phyloP scores from a whole-genome alignment of 2,113 vertebrate genomes.

The Ivindomyrus marchei region DNA sequence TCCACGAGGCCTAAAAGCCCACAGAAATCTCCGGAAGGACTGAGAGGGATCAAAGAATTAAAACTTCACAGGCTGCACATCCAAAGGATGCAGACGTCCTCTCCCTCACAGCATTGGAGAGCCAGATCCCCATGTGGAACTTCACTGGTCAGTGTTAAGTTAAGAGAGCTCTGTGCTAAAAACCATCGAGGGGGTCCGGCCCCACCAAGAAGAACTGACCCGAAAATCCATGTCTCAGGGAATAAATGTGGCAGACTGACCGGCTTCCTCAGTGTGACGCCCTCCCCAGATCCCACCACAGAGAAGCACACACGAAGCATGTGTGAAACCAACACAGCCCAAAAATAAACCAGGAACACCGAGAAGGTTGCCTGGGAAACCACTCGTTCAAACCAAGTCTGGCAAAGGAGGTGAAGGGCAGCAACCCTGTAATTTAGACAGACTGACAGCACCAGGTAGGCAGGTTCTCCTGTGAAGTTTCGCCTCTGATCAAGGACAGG shows the following conservation, averaged over 20 bases:
- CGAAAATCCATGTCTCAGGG: background rate
- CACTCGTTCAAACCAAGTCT: background rate
- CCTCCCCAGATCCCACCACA: background rate
- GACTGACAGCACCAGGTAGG: constrained; percentile 19
- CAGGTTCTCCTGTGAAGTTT: constrained; percentile 27
- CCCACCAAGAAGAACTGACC: background rate
- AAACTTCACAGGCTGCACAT: constrained; percentile 56
- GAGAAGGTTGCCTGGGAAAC: background rate
- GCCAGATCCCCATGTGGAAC: background rate
- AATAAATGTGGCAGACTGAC: background rate
- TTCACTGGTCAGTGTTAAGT: background rate
- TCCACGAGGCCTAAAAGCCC: constrained; percentile 42
- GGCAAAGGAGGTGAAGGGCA: background rate
- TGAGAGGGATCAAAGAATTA: constrained; percentile 41
- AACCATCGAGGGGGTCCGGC: background rate
- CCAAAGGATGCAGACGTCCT: constrained; percentile 49
- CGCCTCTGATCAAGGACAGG: constrained; percentile 33
- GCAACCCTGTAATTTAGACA: constrained; percentile 49
- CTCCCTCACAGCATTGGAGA: constrained; percentile 50
- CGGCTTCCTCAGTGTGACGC: background rate
- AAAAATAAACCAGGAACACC: background rate
- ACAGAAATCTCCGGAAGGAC: constrained; percentile 41
- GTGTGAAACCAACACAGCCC: background rate
- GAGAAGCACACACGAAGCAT: background rate
- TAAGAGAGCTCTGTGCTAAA: background rate